A percentile compares a stretch with the other conserved stretches of the same genome.
These are phyloP conservation scores for Gerosis bhagava DNA, from an alignment of 2,888 invertebrate genomes.

Conservation along the genomic window DNA sequence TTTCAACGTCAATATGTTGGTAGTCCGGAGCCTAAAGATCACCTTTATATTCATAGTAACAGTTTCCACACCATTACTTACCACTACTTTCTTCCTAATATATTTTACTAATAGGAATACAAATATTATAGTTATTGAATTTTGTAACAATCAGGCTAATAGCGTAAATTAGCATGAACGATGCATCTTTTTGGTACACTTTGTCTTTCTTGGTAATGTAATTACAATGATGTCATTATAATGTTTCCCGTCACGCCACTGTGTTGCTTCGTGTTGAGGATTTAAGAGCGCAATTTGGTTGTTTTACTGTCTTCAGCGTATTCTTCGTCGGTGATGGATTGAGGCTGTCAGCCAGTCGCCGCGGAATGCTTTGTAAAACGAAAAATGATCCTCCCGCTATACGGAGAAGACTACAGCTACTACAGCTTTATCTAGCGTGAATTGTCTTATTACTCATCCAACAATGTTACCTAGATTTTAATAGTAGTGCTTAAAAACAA, in stretches of 20 bases:
- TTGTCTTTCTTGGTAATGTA: constrained; percentile 19
- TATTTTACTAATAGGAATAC: too few species aligned
- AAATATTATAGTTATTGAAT: too few species aligned
- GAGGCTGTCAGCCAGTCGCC: constrained; percentile 50
- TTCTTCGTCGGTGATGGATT: constrained; percentile 49
- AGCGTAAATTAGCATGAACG: constrained; percentile 14
- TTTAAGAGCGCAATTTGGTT: constrained; percentile 29
- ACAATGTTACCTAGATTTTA: not conserved
- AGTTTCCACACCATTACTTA: too few species aligned
- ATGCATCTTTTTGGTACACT: constrained; percentile 21
- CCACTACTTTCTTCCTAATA: too few species aligned
- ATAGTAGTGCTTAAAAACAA: too few species aligned
- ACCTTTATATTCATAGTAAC: too few species aligned
- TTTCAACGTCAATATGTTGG: too few species aligned
- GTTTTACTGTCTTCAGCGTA: constrained; percentile 26
- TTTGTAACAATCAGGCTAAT: too few species aligned
- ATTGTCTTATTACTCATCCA: constrained; percentile 51
- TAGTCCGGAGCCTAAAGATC: too few species aligned
- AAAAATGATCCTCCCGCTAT: constrained; percentile 56
- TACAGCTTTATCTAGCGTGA: constrained; percentile 56
- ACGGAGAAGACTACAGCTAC: constrained; percentile 39
- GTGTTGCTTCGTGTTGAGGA: constrained; percentile 7
- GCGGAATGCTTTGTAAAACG: constrained; percentile 42
- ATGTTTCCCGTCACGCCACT: constrained; percentile 2
- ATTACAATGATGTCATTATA: constrained; percentile 10